These are phyloP conservation scores for Venustaconcha ellipsiformis DNA, from an alignment of 1,140 invertebrate species.

Conservation along the genomic window DNA sequence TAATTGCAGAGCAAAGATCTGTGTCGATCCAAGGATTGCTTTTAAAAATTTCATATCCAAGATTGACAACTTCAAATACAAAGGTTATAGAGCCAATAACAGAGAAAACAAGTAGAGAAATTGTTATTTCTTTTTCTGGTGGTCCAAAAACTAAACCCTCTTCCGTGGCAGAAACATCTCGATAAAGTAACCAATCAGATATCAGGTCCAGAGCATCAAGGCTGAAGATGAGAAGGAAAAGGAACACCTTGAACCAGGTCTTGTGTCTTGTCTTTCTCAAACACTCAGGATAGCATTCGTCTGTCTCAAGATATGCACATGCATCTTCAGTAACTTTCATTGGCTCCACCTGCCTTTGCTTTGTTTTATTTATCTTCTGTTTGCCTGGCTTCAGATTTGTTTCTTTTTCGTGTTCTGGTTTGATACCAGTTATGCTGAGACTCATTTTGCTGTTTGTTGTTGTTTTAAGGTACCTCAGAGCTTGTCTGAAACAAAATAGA, in stretches of 20 bases:
- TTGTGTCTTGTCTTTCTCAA: conserved; percentile 6
- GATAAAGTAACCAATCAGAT: conserved; percentile 60
- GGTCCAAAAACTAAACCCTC: conserved; percentile 60
- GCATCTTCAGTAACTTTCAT: background rate
- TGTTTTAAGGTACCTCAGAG: too few species aligned
- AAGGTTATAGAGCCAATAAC: conserved; percentile 57
- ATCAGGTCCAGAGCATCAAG: conserved; percentile 51
- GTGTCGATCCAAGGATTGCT: conserved; percentile 49
- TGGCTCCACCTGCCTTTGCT: background rate
- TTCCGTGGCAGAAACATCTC: conserved; percentile 43
- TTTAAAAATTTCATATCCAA: conserved; percentile 50
- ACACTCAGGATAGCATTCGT: background rate
- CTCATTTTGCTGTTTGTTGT: too few species aligned
- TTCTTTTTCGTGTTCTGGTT: background rate
- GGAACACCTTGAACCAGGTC: conserved; percentile 38
- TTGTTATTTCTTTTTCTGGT: conserved; percentile 32
- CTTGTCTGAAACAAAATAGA: too few species aligned
- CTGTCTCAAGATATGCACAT: background rate
- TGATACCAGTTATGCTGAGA: too few species aligned
- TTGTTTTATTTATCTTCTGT: background rate
- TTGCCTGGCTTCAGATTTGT: background rate
- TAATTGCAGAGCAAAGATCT: conserved; percentile 49
- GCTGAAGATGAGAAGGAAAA: conserved; percentile 45
- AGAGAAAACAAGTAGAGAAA: conserved; percentile 52
- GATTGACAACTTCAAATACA: conserved; percentile 50